phyloP scores from a whole-genome alignment of 2,113 vertebrate species.

The Thunnus maccoyii region DNA sequence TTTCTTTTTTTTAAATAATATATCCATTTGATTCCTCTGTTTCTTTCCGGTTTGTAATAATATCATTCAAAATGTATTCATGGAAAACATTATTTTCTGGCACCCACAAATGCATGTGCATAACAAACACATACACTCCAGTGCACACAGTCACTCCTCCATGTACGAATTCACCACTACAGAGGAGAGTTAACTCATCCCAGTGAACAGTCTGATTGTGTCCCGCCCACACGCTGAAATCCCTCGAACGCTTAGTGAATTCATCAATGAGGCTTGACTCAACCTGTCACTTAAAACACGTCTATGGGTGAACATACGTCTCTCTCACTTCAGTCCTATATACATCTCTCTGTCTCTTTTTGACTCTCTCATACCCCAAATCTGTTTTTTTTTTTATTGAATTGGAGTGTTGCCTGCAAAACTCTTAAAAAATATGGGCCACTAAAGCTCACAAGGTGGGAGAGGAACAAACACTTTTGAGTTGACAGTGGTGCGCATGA shows the following conservation, averaged over 20 bases:
- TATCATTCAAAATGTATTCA: background rate
- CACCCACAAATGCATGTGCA: background rate
- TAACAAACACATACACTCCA: constrained; percentile 10
- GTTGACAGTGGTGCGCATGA: constrained; percentile 45
- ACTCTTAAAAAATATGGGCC: constrained; percentile 3
- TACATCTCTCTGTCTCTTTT: background rate
- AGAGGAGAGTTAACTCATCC: constrained; percentile 26
- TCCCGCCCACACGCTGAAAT: constrained; percentile 54
- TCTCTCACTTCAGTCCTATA: background rate
- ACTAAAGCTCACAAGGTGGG: constrained; percentile 7
- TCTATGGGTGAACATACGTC: constrained; percentile 22
- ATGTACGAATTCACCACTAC: constrained; percentile 8
- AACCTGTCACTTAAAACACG: constrained; percentile 43
- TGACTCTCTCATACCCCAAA: background rate
- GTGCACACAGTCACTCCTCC: background rate
- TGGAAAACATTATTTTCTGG: background rate
- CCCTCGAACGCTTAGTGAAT: constrained; percentile 66
- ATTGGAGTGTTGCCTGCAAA: background rate
- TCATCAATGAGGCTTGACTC: constrained; percentile 72
- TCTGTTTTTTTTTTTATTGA: background rate
- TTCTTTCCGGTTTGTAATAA: background rate
- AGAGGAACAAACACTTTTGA: constrained; percentile 52
- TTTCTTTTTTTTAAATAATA: background rate
- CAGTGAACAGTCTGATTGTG: constrained; percentile 39
- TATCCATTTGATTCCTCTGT: background rate